Evolutionary conservation across 2,888 invertebrate species (phyloP).

Genomic region (Amphipyra berbera): DNA sequence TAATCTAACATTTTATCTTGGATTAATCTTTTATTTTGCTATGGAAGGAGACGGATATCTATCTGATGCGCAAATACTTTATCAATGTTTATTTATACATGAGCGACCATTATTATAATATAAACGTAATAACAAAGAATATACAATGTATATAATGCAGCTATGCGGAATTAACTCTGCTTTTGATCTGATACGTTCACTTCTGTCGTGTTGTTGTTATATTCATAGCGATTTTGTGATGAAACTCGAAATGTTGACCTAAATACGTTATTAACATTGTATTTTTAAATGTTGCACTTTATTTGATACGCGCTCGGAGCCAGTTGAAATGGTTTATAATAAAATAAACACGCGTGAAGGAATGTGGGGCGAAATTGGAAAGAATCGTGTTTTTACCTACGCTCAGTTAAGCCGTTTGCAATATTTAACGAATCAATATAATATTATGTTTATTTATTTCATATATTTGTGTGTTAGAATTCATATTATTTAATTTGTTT

Average conservation of each 20-base stretch:
- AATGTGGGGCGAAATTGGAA: slow-evolving; percentile 78
- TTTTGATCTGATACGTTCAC: slow-evolving; percentile 50
- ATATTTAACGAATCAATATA: slow-evolving; percentile 46
- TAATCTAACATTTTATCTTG: neutral
- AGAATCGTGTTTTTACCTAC: slow-evolving; percentile 65
- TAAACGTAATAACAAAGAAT: slow-evolving; percentile 28
- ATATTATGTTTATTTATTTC: slow-evolving; percentile 9
- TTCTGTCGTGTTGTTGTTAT: slow-evolving; percentile 37
- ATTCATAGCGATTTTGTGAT: slow-evolving; percentile 62
- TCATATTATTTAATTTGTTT: neutral
- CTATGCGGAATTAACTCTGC: slow-evolving; percentile 37
- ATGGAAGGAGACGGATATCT: slow-evolving; percentile 11
- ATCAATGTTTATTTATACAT: slow-evolving; percentile 28
- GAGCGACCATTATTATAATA: slow-evolving; percentile 14
- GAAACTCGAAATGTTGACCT: slow-evolving; percentile 66
- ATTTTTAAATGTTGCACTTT: slow-evolving; percentile 68
- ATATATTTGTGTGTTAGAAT: slow-evolving; percentile 1
- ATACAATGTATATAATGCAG: slow-evolving; percentile 28
- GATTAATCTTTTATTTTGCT: slow-evolving; percentile 8
- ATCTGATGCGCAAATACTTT: slow-evolving; percentile 14
- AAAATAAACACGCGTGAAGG: slow-evolving; percentile 78
- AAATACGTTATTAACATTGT: slow-evolving; percentile 63
- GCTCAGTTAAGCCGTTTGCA: slow-evolving; percentile 46
- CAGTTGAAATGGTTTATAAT: slow-evolving; percentile 65
- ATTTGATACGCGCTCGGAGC: slow-evolving; percentile 65